These are phyloP conservation scores for Ictidomys tridecemlineatus DNA, from an alignment of 2,113 vertebrate genomes.

Conservation along the genomic window DNA sequence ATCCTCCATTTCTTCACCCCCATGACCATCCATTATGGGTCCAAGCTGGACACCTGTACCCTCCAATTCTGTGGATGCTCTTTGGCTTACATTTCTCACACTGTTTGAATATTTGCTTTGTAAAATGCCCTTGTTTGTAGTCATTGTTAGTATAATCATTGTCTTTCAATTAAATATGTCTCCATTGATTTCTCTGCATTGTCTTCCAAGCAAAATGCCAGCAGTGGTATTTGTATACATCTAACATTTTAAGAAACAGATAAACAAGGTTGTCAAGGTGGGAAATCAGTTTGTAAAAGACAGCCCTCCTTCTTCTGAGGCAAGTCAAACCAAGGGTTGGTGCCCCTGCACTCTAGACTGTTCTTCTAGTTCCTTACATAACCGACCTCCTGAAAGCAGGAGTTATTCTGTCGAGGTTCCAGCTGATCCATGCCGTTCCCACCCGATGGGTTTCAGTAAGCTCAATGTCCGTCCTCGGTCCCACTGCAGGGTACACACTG, in stretches of 20 bases:
- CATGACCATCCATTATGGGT: background rate
- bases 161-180: background rate
- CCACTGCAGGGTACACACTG: background rate
- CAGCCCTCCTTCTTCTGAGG: background rate
- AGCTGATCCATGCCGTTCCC: background rate
- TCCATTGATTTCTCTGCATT: background rate
- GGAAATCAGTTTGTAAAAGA: background rate
- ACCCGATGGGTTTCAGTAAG: background rate
- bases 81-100: background rate
- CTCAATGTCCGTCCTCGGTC: background rate
- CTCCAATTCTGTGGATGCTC: background rate
- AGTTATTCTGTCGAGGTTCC: background rate
- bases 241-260: background rate
- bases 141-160: background rate
- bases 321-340: background rate
- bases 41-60: background rate
- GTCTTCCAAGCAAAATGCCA: background rate
- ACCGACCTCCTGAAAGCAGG: background rate
- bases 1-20: rapidly evolving
- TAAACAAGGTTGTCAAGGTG: background rate
- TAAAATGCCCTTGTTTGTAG: background rate
- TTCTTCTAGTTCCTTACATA: background rate
- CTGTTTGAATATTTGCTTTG: background rate
- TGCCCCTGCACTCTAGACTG: background rate
- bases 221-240: background rate